Conservation (phyloP, 2,797 vertebrate genomes). For the Loris lydekkerianus region DNA sequence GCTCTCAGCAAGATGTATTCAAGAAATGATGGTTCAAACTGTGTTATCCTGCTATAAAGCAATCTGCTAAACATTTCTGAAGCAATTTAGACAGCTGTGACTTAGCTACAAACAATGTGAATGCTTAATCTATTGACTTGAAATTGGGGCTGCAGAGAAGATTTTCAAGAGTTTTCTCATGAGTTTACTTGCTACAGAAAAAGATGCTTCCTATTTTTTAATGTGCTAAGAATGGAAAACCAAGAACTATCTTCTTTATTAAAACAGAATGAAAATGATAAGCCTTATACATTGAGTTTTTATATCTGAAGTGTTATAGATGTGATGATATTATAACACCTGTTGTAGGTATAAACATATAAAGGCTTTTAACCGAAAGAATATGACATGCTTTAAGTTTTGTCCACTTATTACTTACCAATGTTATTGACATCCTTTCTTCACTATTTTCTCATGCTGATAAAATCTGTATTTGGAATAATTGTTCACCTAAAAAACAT, state of each 20-base stretch:
- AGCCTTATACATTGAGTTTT: conserved; percentile 56
- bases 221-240: conserved; percentile 73
- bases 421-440: conserved; percentile 50
- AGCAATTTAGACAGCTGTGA: conserved; percentile 75
- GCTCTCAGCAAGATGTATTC: conserved; percentile 79
- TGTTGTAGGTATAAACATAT: conserved; percentile 11
- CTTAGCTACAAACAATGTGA: conserved; percentile 72
- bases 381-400: conserved; percentile 35
- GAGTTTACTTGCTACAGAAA: conserved; percentile 55
- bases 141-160: conserved; percentile 69
- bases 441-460: conserved; percentile 47
- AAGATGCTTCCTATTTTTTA: conserved; percentile 68
- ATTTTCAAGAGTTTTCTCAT: conserved; percentile 72
- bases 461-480: conserved; percentile 55
- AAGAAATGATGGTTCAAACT: conserved; percentile 73
- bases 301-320: conserved; percentile 33
- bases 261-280: conserved; percentile 67
- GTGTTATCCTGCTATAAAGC: conserved; percentile 73
- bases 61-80: conserved; percentile 81
- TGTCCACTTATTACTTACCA: conserved; percentile 30
- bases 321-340: conserved; percentile 12
- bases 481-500: conserved; percentile 57
- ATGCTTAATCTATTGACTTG: conserved; percentile 78
- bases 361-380: conserved; percentile 58
- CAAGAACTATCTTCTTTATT: conserved; percentile 34